phyloP scores from a whole-genome alignment of 2,797 vertebrate genomes.

The Uromys caudimaculatus region DNA sequence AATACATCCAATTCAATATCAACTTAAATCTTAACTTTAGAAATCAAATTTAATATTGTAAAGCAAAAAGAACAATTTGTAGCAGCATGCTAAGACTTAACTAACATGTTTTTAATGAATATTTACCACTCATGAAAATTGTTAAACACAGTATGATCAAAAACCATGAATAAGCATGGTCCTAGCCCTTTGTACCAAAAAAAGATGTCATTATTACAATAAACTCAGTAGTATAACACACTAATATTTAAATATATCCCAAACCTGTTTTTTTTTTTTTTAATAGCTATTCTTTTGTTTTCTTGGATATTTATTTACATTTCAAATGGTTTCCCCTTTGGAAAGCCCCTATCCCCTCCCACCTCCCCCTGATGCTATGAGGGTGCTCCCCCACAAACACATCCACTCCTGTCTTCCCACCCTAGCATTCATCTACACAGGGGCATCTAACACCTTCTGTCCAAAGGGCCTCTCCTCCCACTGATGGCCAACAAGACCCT shows the following conservation, averaged over 20 bases:
- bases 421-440: too few relatives aligned
- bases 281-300: too few relatives aligned
- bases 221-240: not conserved
- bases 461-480: too few relatives aligned
- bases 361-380: too few relatives aligned
- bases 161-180: not conserved
- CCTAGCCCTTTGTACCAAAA: not conserved
- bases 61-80: conserved; percentile 32
- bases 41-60: conserved; percentile 32
- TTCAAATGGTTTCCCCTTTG: too few relatives aligned
- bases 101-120: conserved; percentile 5
- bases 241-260: not conserved
- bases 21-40: conserved; percentile 11
- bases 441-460: too few relatives aligned
- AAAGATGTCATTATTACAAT: not conserved
- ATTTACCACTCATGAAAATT: conserved; percentile 31
- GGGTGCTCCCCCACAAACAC: too few relatives aligned
- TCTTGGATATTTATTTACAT: too few relatives aligned
- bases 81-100: conserved; percentile 39
- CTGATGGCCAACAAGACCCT: too few relatives aligned
- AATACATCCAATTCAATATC: conserved; percentile 14
- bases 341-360: too few relatives aligned
- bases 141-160: not conserved
- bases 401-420: too few relatives aligned
- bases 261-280: not conserved